Percentiles rank a stretch among this genome's conserved stretches.
phyloP scores from a whole-genome alignment of 2,888 invertebrate species.

The Andrena bicolor region DNA sequence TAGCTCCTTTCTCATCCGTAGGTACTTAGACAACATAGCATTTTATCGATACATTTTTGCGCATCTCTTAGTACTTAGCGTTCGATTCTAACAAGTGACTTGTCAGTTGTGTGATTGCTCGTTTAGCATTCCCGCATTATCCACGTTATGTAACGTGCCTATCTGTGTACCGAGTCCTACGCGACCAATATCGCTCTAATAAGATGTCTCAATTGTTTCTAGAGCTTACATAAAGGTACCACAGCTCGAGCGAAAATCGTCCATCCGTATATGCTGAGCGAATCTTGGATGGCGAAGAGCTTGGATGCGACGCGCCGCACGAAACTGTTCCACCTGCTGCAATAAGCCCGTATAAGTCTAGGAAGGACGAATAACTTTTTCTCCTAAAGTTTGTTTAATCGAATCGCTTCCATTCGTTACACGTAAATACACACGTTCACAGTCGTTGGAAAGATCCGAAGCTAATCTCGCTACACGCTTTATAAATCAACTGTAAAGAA shows the following conservation, averaged over 20 bases:
- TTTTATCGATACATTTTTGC: neutral
- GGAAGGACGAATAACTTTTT: slow-evolving; percentile 1
- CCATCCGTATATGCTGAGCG: slow-evolving; percentile 67
- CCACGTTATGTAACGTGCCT: neutral
- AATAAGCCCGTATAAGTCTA: neutral
- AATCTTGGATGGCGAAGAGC: neutral
- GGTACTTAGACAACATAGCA: neutral
- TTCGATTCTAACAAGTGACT: neutral
- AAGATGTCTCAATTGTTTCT: slow-evolving; percentile 27
- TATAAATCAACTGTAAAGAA: neutral
- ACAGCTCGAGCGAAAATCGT: slow-evolving; percentile 69
- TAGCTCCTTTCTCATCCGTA: neutral
- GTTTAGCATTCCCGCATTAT: neutral
- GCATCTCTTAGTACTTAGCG: neutral
- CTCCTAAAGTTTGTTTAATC: slow-evolving; percentile 14
- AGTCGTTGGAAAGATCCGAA: neutral
- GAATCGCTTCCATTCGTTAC: slow-evolving; percentile 37
- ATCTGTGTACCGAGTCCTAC: too few relatives aligned
- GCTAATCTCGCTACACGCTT: neutral
- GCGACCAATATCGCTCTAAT: neutral
- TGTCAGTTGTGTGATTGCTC: neutral
- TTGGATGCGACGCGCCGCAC: slow-evolving; percentile 2
- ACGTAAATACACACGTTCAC: slow-evolving; percentile 15
- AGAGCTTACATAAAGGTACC: slow-evolving; percentile 71
- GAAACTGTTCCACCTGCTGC: too few relatives aligned